Evolutionary conservation across 2,797 vertebrate species (phyloP), one percentile per base, ranked within the genome.

Genomic region (Rhinophrynus dorsalis): DNA sequence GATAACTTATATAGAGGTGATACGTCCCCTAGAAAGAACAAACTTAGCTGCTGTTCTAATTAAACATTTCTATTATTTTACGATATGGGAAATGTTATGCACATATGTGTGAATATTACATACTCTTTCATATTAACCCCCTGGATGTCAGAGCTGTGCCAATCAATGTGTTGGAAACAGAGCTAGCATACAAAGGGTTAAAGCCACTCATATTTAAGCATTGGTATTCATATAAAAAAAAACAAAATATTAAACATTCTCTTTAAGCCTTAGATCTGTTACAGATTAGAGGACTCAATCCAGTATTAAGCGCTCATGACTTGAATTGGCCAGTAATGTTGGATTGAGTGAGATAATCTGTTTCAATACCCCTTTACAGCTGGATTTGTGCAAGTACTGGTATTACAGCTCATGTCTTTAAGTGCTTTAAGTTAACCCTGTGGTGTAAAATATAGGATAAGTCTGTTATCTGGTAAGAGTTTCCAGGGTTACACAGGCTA

Each of bases 401-500:
- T 9, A 21, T 52, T 65, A 42, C 33, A 66, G 54, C 24, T 40
- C 44, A 58, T n/a, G 12, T 32, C 15, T 54, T 38, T 54, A 73
- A 73, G 70, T 73, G 62, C 70, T 73, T 66, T 20, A 15, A 13
- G 44, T 58, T 13, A 72, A 57, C 68, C 32, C 21, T 56, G 24
- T 51, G 17, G 1, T 32, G 26, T 12, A 10, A 27, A 42, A 58
- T 10, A 12, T n/a, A n/a, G n/a, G 24, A 26, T 55, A 29, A 26
- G 20, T 27, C 21, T 40, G 37, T 44, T 13, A 40, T 60, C 13
- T 2, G n/a, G 4, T 37, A 13, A 18, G 18, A 29, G 1, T 12
- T 42, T 50, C 2, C 26, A 15, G 17, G 18, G 20, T 18, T 6
- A 51, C 42, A 44, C 24, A 33, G 32, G 13, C 17, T 42, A 42